Percentiles rank a stretch among this genome's conserved stretches.
Conservation (phyloP, 2,797 vertebrate genomes). For the Lepilemur septentrionalis region DNA sequence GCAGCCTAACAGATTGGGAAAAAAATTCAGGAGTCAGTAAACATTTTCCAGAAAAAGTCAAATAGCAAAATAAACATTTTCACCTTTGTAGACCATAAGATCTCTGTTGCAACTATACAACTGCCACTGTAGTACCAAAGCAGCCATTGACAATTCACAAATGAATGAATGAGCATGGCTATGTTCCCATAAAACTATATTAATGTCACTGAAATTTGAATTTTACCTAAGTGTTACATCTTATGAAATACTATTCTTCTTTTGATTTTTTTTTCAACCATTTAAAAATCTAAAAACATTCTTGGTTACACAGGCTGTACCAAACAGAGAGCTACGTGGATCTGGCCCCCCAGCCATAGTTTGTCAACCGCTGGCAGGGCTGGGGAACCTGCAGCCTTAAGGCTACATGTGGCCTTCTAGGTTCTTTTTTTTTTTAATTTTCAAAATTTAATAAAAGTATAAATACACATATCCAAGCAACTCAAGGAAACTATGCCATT, state of each 20-base stretch:
- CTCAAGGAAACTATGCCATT: too few species aligned
- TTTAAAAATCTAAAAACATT: constrained; percentile 9
- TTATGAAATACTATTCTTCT: background rate
- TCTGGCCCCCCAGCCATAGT: background rate
- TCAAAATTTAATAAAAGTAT: too few species aligned
- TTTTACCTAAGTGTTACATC: background rate
- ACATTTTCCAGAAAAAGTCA: background rate
- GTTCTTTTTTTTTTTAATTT: too few species aligned
- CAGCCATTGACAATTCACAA: background rate
- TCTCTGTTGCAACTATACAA: background rate
- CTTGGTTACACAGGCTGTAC: background rate
- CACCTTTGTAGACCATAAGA: background rate
- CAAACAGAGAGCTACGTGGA: background rate
- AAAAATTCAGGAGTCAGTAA: background rate
- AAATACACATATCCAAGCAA: too few species aligned
- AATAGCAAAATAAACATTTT: background rate
- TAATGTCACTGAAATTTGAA: background rate
- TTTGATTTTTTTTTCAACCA: background rate
- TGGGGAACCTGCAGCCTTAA: too few species aligned
- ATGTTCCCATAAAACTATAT: background rate
- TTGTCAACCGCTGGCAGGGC: background rate
- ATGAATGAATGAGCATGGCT: background rate
- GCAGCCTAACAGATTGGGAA: background rate
- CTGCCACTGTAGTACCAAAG: background rate
- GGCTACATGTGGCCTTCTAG: too few species aligned